These are phyloP conservation scores for Epinephelus moara DNA, from an alignment of 2,113 vertebrate genomes.

Conservation along the genomic window DNA sequence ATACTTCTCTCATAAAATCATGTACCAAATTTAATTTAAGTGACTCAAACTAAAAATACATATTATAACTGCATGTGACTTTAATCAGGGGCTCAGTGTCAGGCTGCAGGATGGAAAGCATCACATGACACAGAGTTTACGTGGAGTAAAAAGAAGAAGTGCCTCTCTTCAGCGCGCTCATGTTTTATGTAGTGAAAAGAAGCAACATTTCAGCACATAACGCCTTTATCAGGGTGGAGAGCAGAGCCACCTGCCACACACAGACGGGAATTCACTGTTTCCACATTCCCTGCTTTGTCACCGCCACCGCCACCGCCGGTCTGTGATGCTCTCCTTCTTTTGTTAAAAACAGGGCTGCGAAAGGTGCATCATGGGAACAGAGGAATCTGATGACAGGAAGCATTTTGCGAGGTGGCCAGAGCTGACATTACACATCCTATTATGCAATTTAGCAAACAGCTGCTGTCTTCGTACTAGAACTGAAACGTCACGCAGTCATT, in stretches of 20 bases:
- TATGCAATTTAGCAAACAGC: slow-evolving; percentile 58
- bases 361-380: slow-evolving; percentile 64
- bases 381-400: slow-evolving; percentile 77
- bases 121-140: slow-evolving; percentile 52
- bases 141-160: not conserved
- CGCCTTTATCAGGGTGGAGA: slow-evolving; percentile 11
- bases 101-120: slow-evolving; percentile 25
- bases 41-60: not conserved
- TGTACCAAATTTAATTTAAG: not conserved
- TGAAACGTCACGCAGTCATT: not conserved
- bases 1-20: not conserved
- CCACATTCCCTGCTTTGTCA: slow-evolving; percentile 64
- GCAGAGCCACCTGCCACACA: slow-evolving; percentile 26
- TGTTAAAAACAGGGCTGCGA: slow-evolving; percentile 28
- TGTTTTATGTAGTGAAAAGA: slow-evolving; percentile 60
- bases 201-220: slow-evolving; percentile 54
- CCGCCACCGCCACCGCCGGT: too few species aligned
- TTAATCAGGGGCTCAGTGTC: slow-evolving; percentile 17
- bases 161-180: slow-evolving; percentile 15
- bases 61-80: not conserved
- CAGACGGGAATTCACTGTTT: slow-evolving; percentile 20
- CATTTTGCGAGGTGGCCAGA: slow-evolving; percentile 45
- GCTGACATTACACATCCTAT: slow-evolving; percentile 63
- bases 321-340: slow-evolving; percentile 55
- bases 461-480: slow-evolving; percentile 9